These are phyloP conservation scores for Staurois parvus DNA, from an alignment of 2,797 vertebrate species.

Conservation along the genomic window DNA sequence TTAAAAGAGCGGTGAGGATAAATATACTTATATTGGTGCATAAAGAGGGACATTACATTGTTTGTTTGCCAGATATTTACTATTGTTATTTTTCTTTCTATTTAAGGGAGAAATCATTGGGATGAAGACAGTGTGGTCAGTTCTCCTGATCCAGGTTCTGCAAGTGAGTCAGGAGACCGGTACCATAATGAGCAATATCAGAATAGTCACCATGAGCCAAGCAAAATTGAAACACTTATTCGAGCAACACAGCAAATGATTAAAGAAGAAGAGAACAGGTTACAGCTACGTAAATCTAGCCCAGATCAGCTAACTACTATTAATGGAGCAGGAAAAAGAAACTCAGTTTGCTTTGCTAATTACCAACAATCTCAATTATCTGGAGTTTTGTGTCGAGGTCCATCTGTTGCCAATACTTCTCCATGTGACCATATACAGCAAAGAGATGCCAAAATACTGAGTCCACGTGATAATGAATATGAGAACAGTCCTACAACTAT, in stretches of 20 bases:
- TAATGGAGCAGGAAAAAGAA: slow-evolving; percentile 87
- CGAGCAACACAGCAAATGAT: slow-evolving; percentile 97
- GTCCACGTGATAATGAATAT: slow-evolving; percentile 83
- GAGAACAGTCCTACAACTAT: slow-evolving; percentile 85
- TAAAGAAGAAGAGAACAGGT: slow-evolving; percentile 92
- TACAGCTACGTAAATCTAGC: slow-evolving; percentile 83
- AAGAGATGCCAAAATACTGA: slow-evolving; percentile 83
- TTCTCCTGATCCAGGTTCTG: slow-evolving; percentile 93
- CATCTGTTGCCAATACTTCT: slow-evolving; percentile 77
- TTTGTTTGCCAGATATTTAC: neutral
- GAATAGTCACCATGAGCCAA: slow-evolving; percentile 89
- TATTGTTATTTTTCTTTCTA: slow-evolving; percentile 16
- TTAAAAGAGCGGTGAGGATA: no score
- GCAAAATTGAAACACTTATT: slow-evolving; percentile 95
- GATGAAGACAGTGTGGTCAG: slow-evolving; percentile 94
- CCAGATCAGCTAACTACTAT: slow-evolving; percentile 80
- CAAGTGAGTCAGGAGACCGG: slow-evolving; percentile 91
- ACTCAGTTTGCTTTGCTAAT: slow-evolving; percentile 83
- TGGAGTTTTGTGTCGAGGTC: slow-evolving; percentile 80
- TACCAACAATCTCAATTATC: slow-evolving; percentile 82
- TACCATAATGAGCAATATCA: slow-evolving; percentile 85
- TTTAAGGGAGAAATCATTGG: slow-evolving; percentile 89
- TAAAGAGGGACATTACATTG: neutral
- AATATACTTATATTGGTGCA: neutral
- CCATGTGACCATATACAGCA: slow-evolving; percentile 88